Base-by-base conservation (phyloP, 2,888 invertebrate genomes). In the Apodemia hepburni region DNA sequence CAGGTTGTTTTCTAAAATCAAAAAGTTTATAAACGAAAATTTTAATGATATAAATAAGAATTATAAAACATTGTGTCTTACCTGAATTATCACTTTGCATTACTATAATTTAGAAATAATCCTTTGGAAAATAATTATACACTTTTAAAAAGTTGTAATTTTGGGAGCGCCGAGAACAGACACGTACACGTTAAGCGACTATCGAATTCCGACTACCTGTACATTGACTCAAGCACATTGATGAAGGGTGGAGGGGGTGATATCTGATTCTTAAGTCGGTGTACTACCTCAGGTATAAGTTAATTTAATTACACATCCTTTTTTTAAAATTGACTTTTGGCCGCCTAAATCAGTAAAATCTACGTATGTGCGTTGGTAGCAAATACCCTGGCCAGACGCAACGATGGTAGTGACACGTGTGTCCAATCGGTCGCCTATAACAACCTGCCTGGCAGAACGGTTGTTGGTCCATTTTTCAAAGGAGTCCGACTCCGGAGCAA, bases 41-140 rank as follows among this genome's bases (percentile, higher is more conserved):
- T 45, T n/a, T 45, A 45, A 45, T 45, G n/a, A 45, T 45, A 45
- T 45, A 45, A 45, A 45, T 45, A n/a, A 45, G 45, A n/a, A 45
- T 45, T 45, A n/a, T 45, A 45, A 45, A 45, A 45, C 45, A 45
- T 45, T 45, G 45, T n/a, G n/a, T 45, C 45, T 45, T 45, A 45
- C n/a, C 45, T 45, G 45, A 45, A 45, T 45, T 45, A 45, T 45
- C n/a, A 45, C 45, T 45, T 45, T 45, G 1, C 12, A 12, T 45
- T 45, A 45, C 45, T 45, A 45, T 45, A 45, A 45, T 45, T 45
- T 45, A 45, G 45, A 45, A 45, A 45, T 45, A 45, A 45, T 45
- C n/a, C 45, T 45, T 45, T 45, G 45, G 45, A 45, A 45, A 45
- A 45, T 45, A 45, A 45, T 45, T 45, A 45, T 45, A 45, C 45